Evolutionary conservation across 2,888 invertebrate species (phyloP), one percentile per base, ranked within the genome.

Genomic region (Drosophila ustulata): DNA sequence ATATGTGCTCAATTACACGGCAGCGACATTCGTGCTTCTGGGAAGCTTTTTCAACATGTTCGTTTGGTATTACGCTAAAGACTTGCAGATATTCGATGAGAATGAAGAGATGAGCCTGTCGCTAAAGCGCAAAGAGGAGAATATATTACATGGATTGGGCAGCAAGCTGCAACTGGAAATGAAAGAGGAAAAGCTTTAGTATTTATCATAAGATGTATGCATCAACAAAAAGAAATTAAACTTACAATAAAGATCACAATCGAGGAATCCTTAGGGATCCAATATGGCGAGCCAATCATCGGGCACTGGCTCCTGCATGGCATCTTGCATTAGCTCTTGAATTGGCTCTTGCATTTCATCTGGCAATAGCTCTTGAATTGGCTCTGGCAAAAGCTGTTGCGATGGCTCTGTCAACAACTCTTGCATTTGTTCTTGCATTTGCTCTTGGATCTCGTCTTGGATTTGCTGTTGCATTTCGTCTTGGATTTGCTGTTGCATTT

Each of bases 21-120:
- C 95, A 32, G 94, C 94, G 89, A 93, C 92, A 61, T 95, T 95
- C 77, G 93, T 95, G 8, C 89, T 93, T 30, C 90, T 95, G 66
- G 95, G 95, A 6, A 94, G 94, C 30, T 26, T 95, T 8, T 94
- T 94, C 70, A 95, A 95, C 82, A 89, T 93, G 23, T 93, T 94
- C 13, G 95, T 95, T 5, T 95, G 95, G 94, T 94, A 94, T 89
- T 94, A 93, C 82, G 94, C 94, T 0, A 95, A 94, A 87, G 93
- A 94, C 81, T 92, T 95, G n/a, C 94, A 94, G 89, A 94, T 95
- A 75, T 95, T 95, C 82, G 95, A 95, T 80, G 94, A 95, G 61
- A 5, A 5, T 6, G 47, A 43, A n/a, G 28, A n/a, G 13, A 25
- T 23, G 32, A 9, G n/a, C n/a, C 5, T n/a, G 4, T 11, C 37